phyloP scores from a whole-genome alignment of 2,888 invertebrate species.

The Pyrocoelia pectoralis region DNA sequence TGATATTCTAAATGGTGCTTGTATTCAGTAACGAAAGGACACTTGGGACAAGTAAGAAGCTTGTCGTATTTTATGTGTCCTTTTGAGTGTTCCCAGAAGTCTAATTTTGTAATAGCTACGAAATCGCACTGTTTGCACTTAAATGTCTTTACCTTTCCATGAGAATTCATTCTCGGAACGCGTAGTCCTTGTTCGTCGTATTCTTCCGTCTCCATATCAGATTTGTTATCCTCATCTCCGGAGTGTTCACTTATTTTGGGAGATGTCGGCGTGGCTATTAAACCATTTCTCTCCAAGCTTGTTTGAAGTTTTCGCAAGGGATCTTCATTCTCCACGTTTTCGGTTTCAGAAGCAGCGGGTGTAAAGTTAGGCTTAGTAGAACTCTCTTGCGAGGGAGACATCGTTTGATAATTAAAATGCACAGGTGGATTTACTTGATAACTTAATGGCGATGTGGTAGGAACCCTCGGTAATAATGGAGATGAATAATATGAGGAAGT shows the following conservation, averaged over 20 bases:
- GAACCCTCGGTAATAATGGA: constrained; percentile 15
- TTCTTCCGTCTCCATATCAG: constrained; percentile 61
- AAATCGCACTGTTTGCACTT: constrained; percentile 93
- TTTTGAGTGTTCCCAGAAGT: constrained; percentile 92
- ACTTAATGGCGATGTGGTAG: constrained; percentile 12
- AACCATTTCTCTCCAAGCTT: constrained; percentile 52
- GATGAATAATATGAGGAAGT: constrained; percentile 15
- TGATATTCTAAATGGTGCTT: constrained; percentile 99
- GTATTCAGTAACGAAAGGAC: constrained; percentile 97
- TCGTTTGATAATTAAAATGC: constrained; percentile 8
- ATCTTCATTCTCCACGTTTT: constrained; percentile 43
- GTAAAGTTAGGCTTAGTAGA: neutral
- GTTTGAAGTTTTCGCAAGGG: constrained; percentile 55
- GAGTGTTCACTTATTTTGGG: constrained; percentile 50
- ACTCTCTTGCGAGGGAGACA: neutral
- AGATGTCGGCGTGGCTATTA: constrained; percentile 41
- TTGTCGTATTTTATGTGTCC: constrained; percentile 95
- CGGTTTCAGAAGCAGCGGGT: neutral
- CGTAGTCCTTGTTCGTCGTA: constrained; percentile 68
- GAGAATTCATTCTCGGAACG: constrained; percentile 74
- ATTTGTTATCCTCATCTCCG: constrained; percentile 62
- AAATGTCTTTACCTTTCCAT: constrained; percentile 87
- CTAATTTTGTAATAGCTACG: constrained; percentile 84
- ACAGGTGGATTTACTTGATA: constrained; percentile 44
- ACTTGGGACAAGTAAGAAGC: constrained; percentile 87